Conservation (phyloP, 2,113 vertebrate genomes). For the Melospiza melodia region DNA sequence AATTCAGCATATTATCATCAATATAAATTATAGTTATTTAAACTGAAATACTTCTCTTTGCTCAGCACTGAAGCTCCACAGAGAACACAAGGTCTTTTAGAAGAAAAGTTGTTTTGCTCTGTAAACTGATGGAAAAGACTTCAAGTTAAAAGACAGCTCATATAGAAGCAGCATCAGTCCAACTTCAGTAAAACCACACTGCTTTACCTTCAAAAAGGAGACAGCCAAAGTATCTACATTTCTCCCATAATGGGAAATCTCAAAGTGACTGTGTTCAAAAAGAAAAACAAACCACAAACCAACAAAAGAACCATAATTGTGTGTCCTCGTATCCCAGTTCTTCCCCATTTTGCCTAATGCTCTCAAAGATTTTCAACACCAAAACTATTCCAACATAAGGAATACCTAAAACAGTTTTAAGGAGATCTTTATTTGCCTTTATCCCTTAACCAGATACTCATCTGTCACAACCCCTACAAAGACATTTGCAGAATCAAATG, state of each 20-base stretch:
- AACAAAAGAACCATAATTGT: not conserved
- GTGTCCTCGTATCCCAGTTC: not conserved
- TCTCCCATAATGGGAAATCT: not conserved
- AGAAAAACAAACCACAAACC: not conserved
- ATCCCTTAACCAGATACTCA: not conserved
- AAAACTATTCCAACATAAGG: not conserved
- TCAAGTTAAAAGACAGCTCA: not conserved
- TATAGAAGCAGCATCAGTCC: not conserved
- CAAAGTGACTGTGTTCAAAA: not conserved
- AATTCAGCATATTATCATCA: conserved; percentile 12
- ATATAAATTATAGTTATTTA: conserved; percentile 13
- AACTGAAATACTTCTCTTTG: not conserved
- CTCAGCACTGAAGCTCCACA: not conserved
- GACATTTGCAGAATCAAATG: not conserved
- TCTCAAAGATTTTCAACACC: not conserved
- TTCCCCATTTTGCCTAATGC: not conserved
- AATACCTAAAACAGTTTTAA: not conserved
- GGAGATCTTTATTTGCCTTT: not conserved
- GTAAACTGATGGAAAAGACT: not conserved
- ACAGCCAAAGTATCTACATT: not conserved
- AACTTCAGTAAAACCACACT: not conserved
- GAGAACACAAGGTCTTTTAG: not conserved
- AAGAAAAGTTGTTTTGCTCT: not conserved
- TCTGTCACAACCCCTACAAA: not conserved
- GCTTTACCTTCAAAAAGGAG: not conserved